Percentiles rank a stretch among this genome's conserved stretches.
These are phyloP conservation scores for Heteromyza rotundicornis DNA, from an alignment of 2,888 invertebrate species.

Conservation along the genomic window DNA sequence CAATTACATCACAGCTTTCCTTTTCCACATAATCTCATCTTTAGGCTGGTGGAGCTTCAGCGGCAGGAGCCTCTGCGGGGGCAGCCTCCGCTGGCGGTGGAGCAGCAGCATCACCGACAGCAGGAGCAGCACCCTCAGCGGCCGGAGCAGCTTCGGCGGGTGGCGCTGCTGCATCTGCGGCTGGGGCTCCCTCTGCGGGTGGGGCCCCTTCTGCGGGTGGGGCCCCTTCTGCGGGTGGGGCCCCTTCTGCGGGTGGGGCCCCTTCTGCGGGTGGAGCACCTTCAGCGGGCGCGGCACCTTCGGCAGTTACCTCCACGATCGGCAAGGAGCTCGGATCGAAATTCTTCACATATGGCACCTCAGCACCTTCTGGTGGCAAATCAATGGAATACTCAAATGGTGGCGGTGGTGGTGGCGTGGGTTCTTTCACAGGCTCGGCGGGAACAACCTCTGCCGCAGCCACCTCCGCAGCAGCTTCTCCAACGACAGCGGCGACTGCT, in stretches of 20 bases:
- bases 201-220: slow-evolving; percentile 36
- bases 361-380: slow-evolving; percentile 63
- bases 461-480: slow-evolving; percentile 43
- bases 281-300: slow-evolving; percentile 40
- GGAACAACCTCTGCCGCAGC: slow-evolving; percentile 29
- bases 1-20: slow-evolving; percentile 28
- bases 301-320: slow-evolving; percentile 39
- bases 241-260: slow-evolving; percentile 37
- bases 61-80: slow-evolving; percentile 30
- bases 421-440: slow-evolving; percentile 46
- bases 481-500: slow-evolving; percentile 34
- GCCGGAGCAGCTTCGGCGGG: slow-evolving; percentile 39
- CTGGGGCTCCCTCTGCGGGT: slow-evolving; percentile 33
- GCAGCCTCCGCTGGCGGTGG: slow-evolving; percentile 30
- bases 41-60: slow-evolving; percentile 38
- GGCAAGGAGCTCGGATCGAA: slow-evolving; percentile 49
- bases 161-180: slow-evolving; percentile 39
- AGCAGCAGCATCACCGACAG: slow-evolving; percentile 37
- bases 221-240: slow-evolving; percentile 36
- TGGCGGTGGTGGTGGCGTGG: slow-evolving; percentile 60
- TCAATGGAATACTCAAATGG: slow-evolving; percentile 62
- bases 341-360: slow-evolving; percentile 63
- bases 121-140: slow-evolving; percentile 35
- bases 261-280: slow-evolving; percentile 47
- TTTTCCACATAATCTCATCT: not conserved